These are phyloP conservation scores for Limenitis camilla DNA, from an alignment of 2,888 invertebrate genomes.

Conservation along the genomic window DNA sequence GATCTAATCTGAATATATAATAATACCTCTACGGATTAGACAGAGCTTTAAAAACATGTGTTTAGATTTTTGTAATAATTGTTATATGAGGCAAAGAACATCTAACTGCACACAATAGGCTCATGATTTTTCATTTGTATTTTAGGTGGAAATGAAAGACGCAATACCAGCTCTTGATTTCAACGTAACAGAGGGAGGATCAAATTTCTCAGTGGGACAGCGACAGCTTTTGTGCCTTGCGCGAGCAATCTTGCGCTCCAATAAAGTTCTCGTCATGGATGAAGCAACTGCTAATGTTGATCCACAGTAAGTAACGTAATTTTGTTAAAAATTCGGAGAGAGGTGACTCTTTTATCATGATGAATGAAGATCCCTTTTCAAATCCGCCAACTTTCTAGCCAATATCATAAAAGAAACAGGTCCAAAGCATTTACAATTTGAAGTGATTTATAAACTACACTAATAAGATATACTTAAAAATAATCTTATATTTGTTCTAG, in stretches of 20 bases:
- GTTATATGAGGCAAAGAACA: not conserved
- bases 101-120: not conserved
- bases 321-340: too few relatives aligned
- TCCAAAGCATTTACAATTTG: too few relatives aligned
- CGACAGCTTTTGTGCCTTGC: slow-evolving; percentile 87
- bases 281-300: slow-evolving; percentile 76
- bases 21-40: too few relatives aligned
- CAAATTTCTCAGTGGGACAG: slow-evolving; percentile 87
- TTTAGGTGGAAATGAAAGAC: slow-evolving; percentile 83
- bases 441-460: too few relatives aligned
- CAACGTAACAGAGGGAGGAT: slow-evolving; percentile 81
- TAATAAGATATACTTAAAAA: too few relatives aligned
- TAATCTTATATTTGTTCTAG: slow-evolving; percentile 45
- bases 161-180: slow-evolving; percentile 78
- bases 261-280: slow-evolving; percentile 79
- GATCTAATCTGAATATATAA: too few relatives aligned
- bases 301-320: slow-evolving; percentile 66
- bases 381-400: too few relatives aligned
- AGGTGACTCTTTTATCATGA: too few relatives aligned
- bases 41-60: too few relatives aligned
- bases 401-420: too few relatives aligned
- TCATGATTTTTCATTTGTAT: not conserved
- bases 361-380: too few relatives aligned
- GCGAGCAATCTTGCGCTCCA: slow-evolving; percentile 82
- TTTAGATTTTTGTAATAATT: too few relatives aligned